Evolutionary conservation across 2,113 vertebrate species (phyloP).

Genomic region (Larimichthys polyactis): DNA sequence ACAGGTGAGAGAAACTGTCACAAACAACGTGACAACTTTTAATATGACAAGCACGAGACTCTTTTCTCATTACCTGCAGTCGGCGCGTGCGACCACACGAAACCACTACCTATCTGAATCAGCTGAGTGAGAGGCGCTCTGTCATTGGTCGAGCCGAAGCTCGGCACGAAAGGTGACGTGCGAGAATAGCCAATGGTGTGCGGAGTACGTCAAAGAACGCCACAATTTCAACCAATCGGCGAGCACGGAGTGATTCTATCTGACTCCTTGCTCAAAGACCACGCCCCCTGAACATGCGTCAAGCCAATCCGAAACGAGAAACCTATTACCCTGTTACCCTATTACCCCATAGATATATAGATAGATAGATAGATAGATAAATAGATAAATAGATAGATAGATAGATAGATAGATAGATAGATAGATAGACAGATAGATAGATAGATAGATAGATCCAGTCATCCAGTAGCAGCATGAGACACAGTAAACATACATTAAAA

Average conservation of each 20-base stretch:
- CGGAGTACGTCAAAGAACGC: slow-evolving; percentile 76
- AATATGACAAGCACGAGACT: rapidly evolving
- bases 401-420: too few relatives aligned
- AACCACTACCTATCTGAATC: slow-evolving; percentile 51
- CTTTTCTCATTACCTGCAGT: background rate
- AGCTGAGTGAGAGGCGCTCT: slow-evolving; percentile 64
- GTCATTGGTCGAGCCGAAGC: slow-evolving; percentile 68
- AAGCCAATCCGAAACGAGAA: background rate
- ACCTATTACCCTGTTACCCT: background rate
- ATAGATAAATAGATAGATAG: too few relatives aligned
- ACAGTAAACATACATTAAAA: too few relatives aligned
- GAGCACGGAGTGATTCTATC: rapidly evolving
- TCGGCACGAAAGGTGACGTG: slow-evolving; percentile 1
- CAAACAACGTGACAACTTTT: background rate
- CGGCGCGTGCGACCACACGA: too few relatives aligned
- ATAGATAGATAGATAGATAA: too few relatives aligned
- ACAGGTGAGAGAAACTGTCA: background rate
- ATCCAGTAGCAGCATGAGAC: too few relatives aligned
- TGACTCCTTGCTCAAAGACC: background rate
- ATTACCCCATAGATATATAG: too few relatives aligned
- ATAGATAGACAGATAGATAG: too few relatives aligned
- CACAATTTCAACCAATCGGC: slow-evolving; percentile 65
- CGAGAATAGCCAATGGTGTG: slow-evolving; percentile 61
- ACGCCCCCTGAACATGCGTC: slow-evolving; percentile 12
- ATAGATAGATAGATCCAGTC: too few relatives aligned